A percentile compares a stretch with the other conserved stretches of the same genome.
phyloP scores from a whole-genome alignment of 2,797 vertebrate species.

The Falco columbarius region DNA sequence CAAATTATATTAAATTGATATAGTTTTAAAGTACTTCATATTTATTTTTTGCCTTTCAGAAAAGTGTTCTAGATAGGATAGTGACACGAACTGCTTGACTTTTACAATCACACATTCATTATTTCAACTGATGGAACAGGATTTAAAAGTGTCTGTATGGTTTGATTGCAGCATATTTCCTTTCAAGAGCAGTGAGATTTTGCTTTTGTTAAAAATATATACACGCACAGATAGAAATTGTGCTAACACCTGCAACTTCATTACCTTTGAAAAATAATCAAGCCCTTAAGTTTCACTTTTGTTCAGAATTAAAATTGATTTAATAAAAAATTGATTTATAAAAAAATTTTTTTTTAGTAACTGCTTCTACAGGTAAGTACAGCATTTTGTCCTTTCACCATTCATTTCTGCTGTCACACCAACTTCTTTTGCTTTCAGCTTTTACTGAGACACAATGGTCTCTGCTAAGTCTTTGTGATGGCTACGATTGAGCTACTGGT shows the following conservation, averaged over 20 bases:
- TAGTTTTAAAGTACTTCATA: not conserved
- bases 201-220: not conserved
- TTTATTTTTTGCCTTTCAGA: not conserved
- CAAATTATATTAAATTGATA: not conserved
- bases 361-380: constrained; percentile 20
- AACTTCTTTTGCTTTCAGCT: constrained; percentile 15
- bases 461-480: not conserved
- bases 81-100: not conserved
- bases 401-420: constrained; percentile 8
- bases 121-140: not conserved
- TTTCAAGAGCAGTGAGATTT: not conserved
- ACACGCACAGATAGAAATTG: not conserved
- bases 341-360: not conserved
- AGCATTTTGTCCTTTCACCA: not conserved
- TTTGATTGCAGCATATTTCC: not conserved
- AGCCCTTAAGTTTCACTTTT: constrained; percentile 25
- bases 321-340: constrained; percentile 16
- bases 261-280: constrained; percentile 53
- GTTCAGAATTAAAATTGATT: constrained; percentile 19
- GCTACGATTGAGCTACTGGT: not conserved
- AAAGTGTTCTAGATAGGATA: not conserved
- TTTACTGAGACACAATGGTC: not conserved
- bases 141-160: not conserved
- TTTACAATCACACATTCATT: not conserved
- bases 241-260: constrained; percentile 16